Evolutionary conservation across 2,888 invertebrate genomes (phyloP), one percentile per base, ranked within the genome.

Genomic region (Apamea epomidion): DNA sequence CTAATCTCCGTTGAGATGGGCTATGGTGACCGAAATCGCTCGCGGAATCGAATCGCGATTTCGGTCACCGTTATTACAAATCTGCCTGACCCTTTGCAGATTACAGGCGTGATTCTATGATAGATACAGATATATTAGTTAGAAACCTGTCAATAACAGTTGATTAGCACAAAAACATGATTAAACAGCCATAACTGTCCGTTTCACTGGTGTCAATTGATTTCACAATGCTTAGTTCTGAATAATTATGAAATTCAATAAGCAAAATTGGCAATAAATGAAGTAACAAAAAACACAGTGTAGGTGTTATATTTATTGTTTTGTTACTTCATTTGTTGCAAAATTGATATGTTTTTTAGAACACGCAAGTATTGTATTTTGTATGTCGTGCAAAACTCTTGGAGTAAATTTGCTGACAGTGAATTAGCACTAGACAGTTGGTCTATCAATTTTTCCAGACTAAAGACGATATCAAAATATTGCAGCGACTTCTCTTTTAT

Each of bases 181-280:
- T 75, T 64, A 45, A 32, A 42, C 45, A 51, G 54, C 37, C 48
- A 18, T 69, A 69, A 60, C 65, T 67, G 45, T 71, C 32, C 7
- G 25, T 75, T 62, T n/a, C 54, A 60, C 68, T 37, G 29, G 29
- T 67, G 51, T 62, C 54, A 75, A 74, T 86, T n/a, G 58, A 73
- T 86, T 84, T 58, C 74, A 73, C 68, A 76, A 83, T 54, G n/a
- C 37, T 60, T 45, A 74, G 64, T 60, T 64, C 51, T 65, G n/a
- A 68, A 65, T 76, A 58, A 58, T 37, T 37, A 76, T 74, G 76
- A 64, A 87, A 76, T 87, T 18, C 25, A 60, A 87, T 86, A 37
- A 10, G 76, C 67, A 29, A 82, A 77, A 54, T 74, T 58, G 32
- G 18, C 62, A 72, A 29, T 60, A n/a, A n/a, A n/a, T n/a, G n/a